Conservation (phyloP, 1,140 invertebrate genomes). For the Laupala kohalensis region DNA sequence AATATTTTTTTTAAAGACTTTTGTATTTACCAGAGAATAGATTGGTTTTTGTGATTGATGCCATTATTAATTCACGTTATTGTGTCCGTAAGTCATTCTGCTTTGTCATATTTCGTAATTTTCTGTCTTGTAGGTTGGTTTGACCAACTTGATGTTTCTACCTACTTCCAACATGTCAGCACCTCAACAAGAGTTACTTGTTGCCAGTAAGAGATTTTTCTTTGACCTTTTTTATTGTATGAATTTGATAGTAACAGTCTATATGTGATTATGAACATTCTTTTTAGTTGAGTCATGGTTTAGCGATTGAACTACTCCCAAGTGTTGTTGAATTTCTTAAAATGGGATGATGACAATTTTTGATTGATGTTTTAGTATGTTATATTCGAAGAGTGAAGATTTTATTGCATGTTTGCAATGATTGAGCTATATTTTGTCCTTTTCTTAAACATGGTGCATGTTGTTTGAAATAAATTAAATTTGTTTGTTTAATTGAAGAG, state of each 20-base stretch:
- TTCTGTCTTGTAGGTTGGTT: constrained; percentile 48
- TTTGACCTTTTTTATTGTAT: background rate
- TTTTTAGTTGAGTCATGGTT: too few species aligned
- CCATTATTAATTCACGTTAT: background rate
- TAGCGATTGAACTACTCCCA: too few species aligned
- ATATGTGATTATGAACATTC: background rate
- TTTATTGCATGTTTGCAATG: too few species aligned
- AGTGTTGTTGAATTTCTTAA: too few species aligned
- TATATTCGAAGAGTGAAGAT: too few species aligned
- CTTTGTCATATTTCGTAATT: background rate
- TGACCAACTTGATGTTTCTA: constrained; percentile 74
- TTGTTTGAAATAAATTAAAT: too few species aligned
- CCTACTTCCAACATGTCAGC: constrained; percentile 68
- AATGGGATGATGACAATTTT: too few species aligned
- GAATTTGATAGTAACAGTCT: background rate
- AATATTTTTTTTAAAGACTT: constrained; percentile 15
- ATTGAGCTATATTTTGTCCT: too few species aligned
- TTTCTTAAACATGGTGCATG: too few species aligned
- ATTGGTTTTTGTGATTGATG: constrained; percentile 6
- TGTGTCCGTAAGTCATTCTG: background rate
- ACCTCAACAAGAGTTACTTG: constrained; percentile 71
- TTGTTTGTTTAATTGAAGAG: too few species aligned
- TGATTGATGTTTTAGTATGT: too few species aligned
- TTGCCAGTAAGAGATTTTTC: constrained; percentile 50
- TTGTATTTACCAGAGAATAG: constrained; percentile 13